These are phyloP conservation scores for Eupithecia tripunctaria DNA, from an alignment of 2,888 invertebrate species.

Conservation along the genomic window DNA sequence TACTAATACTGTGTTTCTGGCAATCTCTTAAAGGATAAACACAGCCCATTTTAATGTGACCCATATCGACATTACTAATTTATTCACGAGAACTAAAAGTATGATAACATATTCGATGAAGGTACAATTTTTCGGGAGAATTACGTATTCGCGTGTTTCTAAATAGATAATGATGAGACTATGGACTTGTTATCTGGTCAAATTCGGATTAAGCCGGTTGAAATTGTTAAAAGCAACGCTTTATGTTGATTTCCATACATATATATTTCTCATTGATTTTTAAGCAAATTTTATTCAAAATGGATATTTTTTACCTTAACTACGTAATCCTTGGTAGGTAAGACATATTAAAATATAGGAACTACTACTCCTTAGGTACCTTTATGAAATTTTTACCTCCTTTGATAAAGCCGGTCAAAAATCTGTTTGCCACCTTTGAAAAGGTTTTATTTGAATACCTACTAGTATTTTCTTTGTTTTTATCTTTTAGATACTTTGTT, in stretches of 20 bases:
- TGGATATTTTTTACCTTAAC: not conserved
- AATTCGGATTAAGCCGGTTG: constrained; percentile 11
- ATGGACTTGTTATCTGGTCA: constrained; percentile 9
- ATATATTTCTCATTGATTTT: not conserved
- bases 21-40: not conserved
- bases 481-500: not conserved
- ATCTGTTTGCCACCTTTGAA: not conserved
- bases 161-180: constrained; percentile 11
- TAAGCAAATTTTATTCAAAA: not conserved
- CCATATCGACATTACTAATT: not conserved
- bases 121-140: not conserved
- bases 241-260: constrained; percentile 12
- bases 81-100: not conserved
- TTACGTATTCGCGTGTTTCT: constrained; percentile 11
- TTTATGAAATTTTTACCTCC: not conserved
- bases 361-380: no score
- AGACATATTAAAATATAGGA: not conserved
- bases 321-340: not conserved
- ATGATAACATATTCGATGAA: not conserved
- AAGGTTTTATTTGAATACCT: not conserved
- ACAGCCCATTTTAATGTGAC: not conserved
- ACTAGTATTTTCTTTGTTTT: not conserved
- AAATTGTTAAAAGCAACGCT: not conserved
- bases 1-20: not conserved
- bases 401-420: not conserved